A percentile compares a stretch with the other conserved stretches of the same genome.
Evolutionary conservation across 2,888 invertebrate species (phyloP).

Genomic region (Leucophenga maculata): DNA sequence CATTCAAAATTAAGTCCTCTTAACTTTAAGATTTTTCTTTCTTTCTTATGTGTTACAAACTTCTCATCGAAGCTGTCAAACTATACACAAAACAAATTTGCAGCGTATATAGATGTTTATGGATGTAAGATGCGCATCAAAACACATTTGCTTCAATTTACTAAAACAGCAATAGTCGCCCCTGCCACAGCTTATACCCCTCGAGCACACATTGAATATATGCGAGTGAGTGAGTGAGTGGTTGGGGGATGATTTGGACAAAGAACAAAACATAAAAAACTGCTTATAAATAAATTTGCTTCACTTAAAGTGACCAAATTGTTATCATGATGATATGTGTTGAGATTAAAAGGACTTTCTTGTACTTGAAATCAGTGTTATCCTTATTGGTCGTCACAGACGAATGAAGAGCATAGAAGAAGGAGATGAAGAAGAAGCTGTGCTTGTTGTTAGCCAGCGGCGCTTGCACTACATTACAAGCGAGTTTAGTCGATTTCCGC

Average conservation of each 20-base stretch:
- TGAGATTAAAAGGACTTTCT: constrained; percentile 71
- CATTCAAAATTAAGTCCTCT: too few relatives aligned
- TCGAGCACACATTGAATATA: constrained; percentile 39
- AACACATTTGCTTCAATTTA: constrained; percentile 70
- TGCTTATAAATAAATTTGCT: constrained; percentile 72
- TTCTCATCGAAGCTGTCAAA: too few relatives aligned
- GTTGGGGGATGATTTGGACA: background rate
- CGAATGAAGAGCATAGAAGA: too few relatives aligned
- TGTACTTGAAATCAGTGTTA: constrained; percentile 48
- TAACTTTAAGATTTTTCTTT: too few relatives aligned
- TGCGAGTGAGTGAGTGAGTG: constrained; percentile 30
- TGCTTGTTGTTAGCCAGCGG: constrained; percentile 19
- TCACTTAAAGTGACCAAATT: constrained; percentile 72
- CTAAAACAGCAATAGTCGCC: constrained; percentile 55
- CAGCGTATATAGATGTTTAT: background rate
- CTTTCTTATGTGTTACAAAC: too few relatives aligned
- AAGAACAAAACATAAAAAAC: constrained; percentile 48
- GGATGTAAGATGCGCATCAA: constrained; percentile 65
- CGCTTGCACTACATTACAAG: constrained; percentile 8
- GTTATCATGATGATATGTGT: constrained; percentile 71
- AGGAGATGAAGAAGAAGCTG: too few relatives aligned
- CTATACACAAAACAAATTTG: too few relatives aligned
- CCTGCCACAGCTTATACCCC: background rate
- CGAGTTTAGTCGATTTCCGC: constrained; percentile 9
- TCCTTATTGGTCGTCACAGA: background rate